Conservation (phyloP, 2,797 vertebrate genomes). For the Sebastes minor region DNA sequence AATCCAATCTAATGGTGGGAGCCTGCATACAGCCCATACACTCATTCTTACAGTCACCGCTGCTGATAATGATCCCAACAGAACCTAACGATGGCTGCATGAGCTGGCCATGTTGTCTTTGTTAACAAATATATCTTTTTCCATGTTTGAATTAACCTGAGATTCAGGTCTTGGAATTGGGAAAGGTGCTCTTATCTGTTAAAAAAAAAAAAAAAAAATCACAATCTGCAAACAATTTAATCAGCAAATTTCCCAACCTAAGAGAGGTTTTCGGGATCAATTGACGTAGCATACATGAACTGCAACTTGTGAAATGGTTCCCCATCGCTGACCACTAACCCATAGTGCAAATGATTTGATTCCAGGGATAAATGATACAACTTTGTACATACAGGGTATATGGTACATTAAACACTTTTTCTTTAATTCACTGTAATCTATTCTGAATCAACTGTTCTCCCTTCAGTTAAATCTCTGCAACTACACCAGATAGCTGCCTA, state of each 20-base stretch:
- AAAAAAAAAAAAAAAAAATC: neutral
- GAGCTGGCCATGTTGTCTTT: neutral
- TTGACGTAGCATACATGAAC: neutral
- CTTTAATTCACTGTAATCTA: neutral
- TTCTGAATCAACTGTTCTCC: neutral
- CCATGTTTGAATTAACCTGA: neutral
- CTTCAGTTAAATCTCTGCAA: neutral
- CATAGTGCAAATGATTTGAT: neutral
- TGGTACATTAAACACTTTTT: neutral
- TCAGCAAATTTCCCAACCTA: neutral
- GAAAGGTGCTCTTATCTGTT: neutral
- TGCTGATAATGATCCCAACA: neutral
- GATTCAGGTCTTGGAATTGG: neutral
- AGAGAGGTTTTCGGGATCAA: neutral
- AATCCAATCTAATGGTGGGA: too few species aligned
- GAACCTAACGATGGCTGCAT: neutral
- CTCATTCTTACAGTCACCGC: neutral
- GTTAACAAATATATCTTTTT: neutral
- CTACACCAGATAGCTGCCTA: neutral
- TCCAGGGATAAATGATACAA: neutral
- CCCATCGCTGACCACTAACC: neutral
- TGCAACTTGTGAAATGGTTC: neutral
- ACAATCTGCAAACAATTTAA: conserved; percentile 7
- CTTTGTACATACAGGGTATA: neutral
- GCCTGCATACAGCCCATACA: too few species aligned